Base-by-base conservation (phyloP, 2,113 vertebrate species). In the Solea senegalensis region DNA sequence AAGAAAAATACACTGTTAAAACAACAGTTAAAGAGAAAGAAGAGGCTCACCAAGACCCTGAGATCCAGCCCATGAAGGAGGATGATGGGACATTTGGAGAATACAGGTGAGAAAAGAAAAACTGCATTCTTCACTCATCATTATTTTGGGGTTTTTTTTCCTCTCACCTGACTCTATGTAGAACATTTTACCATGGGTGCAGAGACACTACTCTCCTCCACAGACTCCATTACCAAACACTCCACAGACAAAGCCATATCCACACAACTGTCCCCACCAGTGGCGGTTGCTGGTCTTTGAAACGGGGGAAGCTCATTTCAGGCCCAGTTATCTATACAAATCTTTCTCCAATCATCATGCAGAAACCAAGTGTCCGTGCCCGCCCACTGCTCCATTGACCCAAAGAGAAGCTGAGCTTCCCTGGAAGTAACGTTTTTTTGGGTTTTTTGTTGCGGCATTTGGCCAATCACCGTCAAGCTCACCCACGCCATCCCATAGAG, bases 51-150 rank as follows among this genome's bases (percentile, higher is more conserved):
- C 96, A 97, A 57, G 97, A 99, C 81, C 97, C 96, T 46, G 97
- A 99, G 93, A 96, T 99, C 83, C 97, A 98, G 49, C 97, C 97
- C 6, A 98, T 99, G 97, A 99, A 98, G 85, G 97, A 99, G 89
- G 97, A 99, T 4, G 97, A 99, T 63, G 97, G 97, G 60, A 97
- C 97, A 0, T 98, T 99, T 90, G 97, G 97, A 84, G 97, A 99
- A 90, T 99, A 99, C 93, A 98, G 97, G 97, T 98, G 86, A 95
- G 95, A 70, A 3, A 64, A 39, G 11, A n/a, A 27, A 27, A 1
- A 5, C 4, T 0, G 9, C 46, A 14, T 40, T 54, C 16, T 10
- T 0, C 2, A 48, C 10, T 13, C 12, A 14, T 14, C 9, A 12
- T 3, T 5, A 3, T 46, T 46, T 8, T 8, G 9, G 9, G 40